A percentile compares a stretch with the other conserved stretches of the same genome.
These are phyloP conservation scores for Rostratula benghalensis DNA, from an alignment of 2,113 vertebrate species.

Conservation along the genomic window DNA sequence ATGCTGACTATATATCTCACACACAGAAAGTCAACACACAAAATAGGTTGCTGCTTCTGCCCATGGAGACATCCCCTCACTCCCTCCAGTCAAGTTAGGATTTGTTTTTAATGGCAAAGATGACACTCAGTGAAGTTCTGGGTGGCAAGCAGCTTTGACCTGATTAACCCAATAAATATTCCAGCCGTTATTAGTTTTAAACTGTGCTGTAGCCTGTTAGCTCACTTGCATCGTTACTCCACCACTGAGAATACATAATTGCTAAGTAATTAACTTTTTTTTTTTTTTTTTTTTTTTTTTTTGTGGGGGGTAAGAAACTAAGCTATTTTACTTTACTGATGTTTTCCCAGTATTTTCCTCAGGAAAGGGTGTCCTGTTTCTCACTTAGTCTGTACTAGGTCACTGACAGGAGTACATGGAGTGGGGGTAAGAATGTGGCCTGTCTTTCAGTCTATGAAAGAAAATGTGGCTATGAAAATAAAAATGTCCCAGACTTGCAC, in stretches of 20 bases:
- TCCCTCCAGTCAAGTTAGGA: neutral
- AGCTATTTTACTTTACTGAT: neutral
- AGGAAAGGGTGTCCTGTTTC: neutral
- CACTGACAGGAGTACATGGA: accelerated
- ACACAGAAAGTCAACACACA: constrained; percentile 76
- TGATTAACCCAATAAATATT: constrained; percentile 47
- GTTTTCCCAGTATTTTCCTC: neutral
- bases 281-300: neutral
- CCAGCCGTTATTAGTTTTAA: constrained; percentile 5
- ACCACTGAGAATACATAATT: neutral
- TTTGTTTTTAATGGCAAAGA: constrained; percentile 65
- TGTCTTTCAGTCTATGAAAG: neutral
- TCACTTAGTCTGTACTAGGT: neutral
- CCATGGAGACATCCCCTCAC: neutral
- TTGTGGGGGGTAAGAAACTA: neutral
- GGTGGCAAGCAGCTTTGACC: constrained; percentile 6
- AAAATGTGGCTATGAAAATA: neutral
- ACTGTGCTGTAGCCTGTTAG: neutral
- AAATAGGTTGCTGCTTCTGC: constrained; percentile 67
- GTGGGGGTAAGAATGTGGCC: neutral
- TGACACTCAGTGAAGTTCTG: constrained; percentile 50
- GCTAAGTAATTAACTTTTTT: neutral
- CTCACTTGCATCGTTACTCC: neutral
- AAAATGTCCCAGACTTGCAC: neutral
- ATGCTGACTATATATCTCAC: constrained; percentile 81